Evolutionary conservation across 1,140 invertebrate genomes (phyloP).

Genomic region (Phocides pigmalion): DNA sequence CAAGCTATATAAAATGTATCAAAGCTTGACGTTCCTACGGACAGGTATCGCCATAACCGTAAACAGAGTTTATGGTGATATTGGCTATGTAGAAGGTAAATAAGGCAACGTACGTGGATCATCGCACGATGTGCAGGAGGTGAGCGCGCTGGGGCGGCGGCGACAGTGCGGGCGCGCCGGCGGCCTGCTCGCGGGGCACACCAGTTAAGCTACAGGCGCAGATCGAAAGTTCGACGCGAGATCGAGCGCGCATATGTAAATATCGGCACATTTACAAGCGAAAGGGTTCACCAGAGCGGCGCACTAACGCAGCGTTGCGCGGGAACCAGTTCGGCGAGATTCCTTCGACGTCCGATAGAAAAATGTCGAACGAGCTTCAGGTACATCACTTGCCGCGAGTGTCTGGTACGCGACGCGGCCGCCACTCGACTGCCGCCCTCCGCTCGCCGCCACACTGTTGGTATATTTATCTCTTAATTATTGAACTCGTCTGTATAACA

Average conservation of each 20-base stretch:
- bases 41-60: constrained; percentile 4
- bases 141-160: constrained; percentile 72
- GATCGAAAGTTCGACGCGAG: constrained; percentile 81
- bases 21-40: not conserved
- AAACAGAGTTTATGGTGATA: constrained; percentile 12
- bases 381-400: constrained; percentile 74
- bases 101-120: constrained; percentile 73
- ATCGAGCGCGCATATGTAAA: constrained; percentile 82
- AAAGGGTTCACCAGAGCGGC: constrained; percentile 83
- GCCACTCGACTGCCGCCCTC: constrained; percentile 77
- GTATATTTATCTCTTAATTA: constrained; percentile 83
- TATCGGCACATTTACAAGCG: constrained; percentile 83
- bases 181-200: constrained; percentile 57
- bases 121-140: constrained; percentile 74
- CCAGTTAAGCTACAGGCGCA: constrained; percentile 62
- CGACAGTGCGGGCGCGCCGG: constrained; percentile 48
- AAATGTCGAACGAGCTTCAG: constrained; percentile 76
- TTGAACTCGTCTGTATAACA: constrained; percentile 79
- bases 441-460: constrained; percentile 69
- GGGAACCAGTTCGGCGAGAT: constrained; percentile 82
- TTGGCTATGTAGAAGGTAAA: constrained; percentile 8
- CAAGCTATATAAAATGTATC: not conserved
- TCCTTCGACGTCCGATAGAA: constrained; percentile 80
- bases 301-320: constrained; percentile 80
- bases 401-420: constrained; percentile 73